Evolutionary conservation across 2,797 vertebrate species (phyloP), one percentile per base, ranked within the genome.

Genomic region (Acanthurus lineatus): DNA sequence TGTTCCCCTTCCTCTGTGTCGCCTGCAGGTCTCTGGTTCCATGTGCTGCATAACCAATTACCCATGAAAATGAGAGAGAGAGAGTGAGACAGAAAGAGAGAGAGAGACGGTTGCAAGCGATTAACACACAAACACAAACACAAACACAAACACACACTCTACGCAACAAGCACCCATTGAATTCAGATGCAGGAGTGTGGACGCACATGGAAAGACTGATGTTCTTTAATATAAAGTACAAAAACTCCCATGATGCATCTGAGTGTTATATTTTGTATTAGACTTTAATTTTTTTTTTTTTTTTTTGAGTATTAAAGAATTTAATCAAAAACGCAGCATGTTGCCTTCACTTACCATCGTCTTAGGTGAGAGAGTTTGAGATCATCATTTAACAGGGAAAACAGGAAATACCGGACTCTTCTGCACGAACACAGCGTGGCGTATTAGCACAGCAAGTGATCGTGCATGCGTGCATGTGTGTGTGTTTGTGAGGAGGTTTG

Each of bases 21-120:
- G 77, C 86, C 86, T 76, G 83, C 77, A 84, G 90, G 88, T 88
- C 85, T 77, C 66, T 79, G 79, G 76, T 74, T 90, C 81, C 76
- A 82, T 81, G 88, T 69, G 72, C 82, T 65, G 86, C 79, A 86
- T 75, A 68, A 69, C 56, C 82, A 86, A 91, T 91, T 90, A 92
- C 54, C 84, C 87, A 56, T 83, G 81, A 77, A 90, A 89, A 86
- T 69, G 69, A 85, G 69, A 79, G 58, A 52, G 54, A 67, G 51
- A 62, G 48, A 67, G 51, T 66, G 68, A 84, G 25, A 25, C 25
- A 25, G 25, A 3, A 25, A 25, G 69, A 79, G 60, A 65, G 60
- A 65, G 48, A 67, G 67, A 72, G 74, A 72, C 51, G n/a, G 79
- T 67, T 81, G 79, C 54, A 65, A 76, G 82, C 78, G 77, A 89